Evolutionary conservation across 2,797 vertebrate species (phyloP).

Genomic region (Paramormyrops hopkinsi): DNA sequence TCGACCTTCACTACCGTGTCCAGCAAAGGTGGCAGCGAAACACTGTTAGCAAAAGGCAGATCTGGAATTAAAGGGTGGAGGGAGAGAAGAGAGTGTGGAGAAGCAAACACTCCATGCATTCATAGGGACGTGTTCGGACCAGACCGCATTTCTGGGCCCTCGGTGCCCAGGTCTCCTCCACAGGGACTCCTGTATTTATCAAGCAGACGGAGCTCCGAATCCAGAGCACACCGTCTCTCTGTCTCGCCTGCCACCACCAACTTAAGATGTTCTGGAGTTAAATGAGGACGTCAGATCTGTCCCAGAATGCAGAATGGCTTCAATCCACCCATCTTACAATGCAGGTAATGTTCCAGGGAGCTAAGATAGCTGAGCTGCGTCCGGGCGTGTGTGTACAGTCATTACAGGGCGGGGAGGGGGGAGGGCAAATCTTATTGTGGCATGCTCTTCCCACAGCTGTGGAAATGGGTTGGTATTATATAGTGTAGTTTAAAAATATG

Average conservation of each 20-base stretch:
- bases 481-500: conserved; percentile 3
- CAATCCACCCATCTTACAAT: background rate
- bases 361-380: background rate
- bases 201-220: conserved; percentile 13
- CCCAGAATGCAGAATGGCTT: background rate
- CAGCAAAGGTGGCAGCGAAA: background rate
- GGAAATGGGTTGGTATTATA: background rate
- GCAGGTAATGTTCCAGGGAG: background rate
- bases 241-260: background rate
- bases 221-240: conserved; percentile 19
- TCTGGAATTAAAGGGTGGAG: background rate
- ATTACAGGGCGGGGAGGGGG: background rate
- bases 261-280: background rate
- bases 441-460: background rate
- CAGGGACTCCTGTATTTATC: conserved; percentile 20
- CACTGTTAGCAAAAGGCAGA: background rate
- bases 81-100: background rate
- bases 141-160: conserved; percentile 15
- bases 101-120: conserved; percentile 18
- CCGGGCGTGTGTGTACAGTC: background rate
- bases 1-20: background rate
- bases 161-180: background rate
- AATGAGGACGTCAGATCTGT: background rate
- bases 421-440: background rate
- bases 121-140: conserved; percentile 9